Conservation (phyloP, 2,888 invertebrate genomes). For the Melolontha melolontha region DNA sequence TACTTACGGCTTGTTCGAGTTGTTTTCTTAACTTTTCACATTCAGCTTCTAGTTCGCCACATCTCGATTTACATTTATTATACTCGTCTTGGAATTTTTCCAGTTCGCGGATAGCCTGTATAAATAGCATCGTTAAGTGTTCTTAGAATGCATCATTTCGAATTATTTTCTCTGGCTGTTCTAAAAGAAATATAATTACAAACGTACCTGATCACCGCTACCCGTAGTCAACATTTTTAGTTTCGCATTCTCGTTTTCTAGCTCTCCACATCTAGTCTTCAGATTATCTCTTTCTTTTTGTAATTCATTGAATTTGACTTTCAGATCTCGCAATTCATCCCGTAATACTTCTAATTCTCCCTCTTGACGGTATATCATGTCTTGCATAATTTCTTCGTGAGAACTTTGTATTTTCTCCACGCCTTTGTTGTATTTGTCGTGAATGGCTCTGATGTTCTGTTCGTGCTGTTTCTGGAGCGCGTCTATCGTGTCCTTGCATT, state of each 20-base stretch:
- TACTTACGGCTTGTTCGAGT: slow-evolving; percentile 1
- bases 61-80: slow-evolving; percentile 31
- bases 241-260: slow-evolving; percentile 1
- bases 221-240: not conserved
- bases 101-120: slow-evolving; percentile 62
- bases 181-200: not conserved
- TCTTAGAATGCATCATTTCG: no score
- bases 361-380: slow-evolving; percentile 67
- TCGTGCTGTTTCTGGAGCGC: slow-evolving; percentile 69
- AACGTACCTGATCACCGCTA: slow-evolving; percentile 21
- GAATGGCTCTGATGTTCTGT: slow-evolving; percentile 67
- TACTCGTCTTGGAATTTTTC: slow-evolving; percentile 63
- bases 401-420: slow-evolving; percentile 69
- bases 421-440: slow-evolving; percentile 69
- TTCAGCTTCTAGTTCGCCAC: slow-evolving; percentile 39
- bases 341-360: slow-evolving; percentile 68
- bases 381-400: slow-evolving; percentile 68
- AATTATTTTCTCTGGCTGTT: no score
- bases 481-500: slow-evolving; percentile 56
- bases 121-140: no score
- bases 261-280: not conserved
- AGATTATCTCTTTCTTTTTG: slow-evolving; percentile 35
- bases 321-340: slow-evolving; percentile 46
- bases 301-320: slow-evolving; percentile 38
- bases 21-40: slow-evolving; percentile 24